Evolutionary conservation across 2,113 vertebrate species (phyloP).

Genomic region (Poicephalus gulielmi): DNA sequence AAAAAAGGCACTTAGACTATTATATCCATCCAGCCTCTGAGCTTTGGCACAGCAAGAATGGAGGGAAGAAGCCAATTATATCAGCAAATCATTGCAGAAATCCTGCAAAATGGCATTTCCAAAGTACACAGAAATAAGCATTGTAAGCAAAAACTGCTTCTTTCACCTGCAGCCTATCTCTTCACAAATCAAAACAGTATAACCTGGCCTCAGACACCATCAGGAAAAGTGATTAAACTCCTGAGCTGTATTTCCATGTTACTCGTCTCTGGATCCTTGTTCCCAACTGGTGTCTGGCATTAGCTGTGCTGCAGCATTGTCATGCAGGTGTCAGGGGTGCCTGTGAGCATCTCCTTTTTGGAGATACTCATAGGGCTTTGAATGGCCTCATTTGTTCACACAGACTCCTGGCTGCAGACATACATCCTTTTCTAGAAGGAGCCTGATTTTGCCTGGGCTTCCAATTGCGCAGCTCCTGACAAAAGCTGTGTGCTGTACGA

Average conservation of each 20-base stretch:
- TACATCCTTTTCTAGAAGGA: background rate
- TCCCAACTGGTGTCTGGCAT: fast-evolving
- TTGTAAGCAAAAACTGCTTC: background rate
- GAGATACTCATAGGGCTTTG: background rate
- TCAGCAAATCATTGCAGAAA: constrained; percentile 9
- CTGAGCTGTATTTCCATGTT: background rate
- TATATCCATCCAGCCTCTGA: background rate
- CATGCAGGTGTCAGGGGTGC: background rate
- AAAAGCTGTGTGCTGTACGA: background rate
- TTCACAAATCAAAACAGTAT: background rate
- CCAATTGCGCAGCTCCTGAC: background rate
- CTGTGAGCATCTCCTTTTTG: background rate
- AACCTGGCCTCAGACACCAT: background rate
- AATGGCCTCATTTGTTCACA: background rate
- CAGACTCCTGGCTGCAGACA: background rate
- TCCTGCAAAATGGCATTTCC: constrained; percentile 1
- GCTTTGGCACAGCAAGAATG: background rate
- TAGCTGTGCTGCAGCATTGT: background rate
- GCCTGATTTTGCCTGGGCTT: background rate
- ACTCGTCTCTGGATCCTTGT: background rate
- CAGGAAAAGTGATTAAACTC: background rate
- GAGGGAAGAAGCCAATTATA: constrained; percentile 5
- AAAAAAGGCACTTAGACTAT: constrained; percentile 20
- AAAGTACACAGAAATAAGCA: background rate
- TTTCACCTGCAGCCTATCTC: background rate